Evolutionary conservation across 37 sponge, comb jelly and placozoan species (phyloP).

Genomic region (Agelas oroides): DNA sequence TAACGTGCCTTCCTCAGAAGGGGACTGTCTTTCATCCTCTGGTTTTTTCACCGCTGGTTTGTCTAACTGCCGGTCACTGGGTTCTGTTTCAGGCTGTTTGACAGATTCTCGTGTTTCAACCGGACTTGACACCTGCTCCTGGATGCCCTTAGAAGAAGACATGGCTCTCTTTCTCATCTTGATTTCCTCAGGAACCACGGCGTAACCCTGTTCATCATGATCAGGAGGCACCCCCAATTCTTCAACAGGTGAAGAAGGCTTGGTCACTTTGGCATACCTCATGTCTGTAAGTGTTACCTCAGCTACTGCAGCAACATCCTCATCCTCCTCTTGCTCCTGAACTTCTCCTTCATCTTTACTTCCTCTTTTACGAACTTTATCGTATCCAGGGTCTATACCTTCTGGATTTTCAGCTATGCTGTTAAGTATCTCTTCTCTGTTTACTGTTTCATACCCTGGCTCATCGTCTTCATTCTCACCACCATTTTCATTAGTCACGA

Average conservation of each 20-base stretch:
- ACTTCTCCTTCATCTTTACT: neutral
- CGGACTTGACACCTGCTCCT: neutral
- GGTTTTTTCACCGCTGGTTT: constrained; percentile 4
- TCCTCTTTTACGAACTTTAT: constrained; percentile 26
- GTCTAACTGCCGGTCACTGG: neutral
- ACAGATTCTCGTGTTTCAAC: neutral
- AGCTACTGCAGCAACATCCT: neutral
- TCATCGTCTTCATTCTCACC: constrained; percentile 40
- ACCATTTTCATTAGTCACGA: neutral
- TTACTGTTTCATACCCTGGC: constrained; percentile 76
- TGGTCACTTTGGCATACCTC: neutral
- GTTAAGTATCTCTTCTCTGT: constrained; percentile 1
- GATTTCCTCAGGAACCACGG: constrained; percentile 53
- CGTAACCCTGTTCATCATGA: constrained; percentile 73
- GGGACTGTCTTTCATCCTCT: neutral
- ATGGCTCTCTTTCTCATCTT: constrained; percentile 66
- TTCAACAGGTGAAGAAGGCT: neutral
- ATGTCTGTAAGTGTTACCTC: neutral
- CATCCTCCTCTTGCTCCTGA: neutral
- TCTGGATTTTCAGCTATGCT: neutral
- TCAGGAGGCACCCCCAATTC: neutral
- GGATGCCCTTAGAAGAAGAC: constrained; percentile 16
- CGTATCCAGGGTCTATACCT: constrained; percentile 44
- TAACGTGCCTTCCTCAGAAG: too few relatives aligned
- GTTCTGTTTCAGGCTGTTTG: neutral